A percentile compares a stretch with the other conserved stretches of the same genome.
phyloP scores from a whole-genome alignment of 2,888 invertebrate species.

The Tridacna crocea region DNA sequence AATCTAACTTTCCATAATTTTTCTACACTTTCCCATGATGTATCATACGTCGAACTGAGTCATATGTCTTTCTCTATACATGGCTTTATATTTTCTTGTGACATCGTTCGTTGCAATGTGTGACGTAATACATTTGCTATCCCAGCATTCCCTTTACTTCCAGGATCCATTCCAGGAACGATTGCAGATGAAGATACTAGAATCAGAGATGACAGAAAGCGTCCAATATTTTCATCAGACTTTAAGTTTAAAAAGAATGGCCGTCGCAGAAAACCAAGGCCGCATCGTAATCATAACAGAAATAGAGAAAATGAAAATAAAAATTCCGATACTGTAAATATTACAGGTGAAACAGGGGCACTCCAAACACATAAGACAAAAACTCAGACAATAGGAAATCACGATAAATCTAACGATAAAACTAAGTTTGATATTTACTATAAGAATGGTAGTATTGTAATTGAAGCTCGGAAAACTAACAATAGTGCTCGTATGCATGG shows the following conservation, averaged over 20 bases:
- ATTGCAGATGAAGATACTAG: slow-evolving; percentile 15
- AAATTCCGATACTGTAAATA: slow-evolving; percentile 8
- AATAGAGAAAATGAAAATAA: slow-evolving; percentile 8
- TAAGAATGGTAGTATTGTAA: slow-evolving; percentile 7
- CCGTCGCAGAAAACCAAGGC: slow-evolving; percentile 15
- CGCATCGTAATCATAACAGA: slow-evolving; percentile 13
- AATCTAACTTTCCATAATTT: neutral
- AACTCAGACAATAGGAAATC: neutral
- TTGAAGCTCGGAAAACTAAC: neutral
- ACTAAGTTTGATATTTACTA: neutral
- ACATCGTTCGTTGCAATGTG: neutral
- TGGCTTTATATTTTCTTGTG: neutral
- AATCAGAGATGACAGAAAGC: slow-evolving; percentile 28
- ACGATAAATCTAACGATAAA: neutral
- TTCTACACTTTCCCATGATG: neutral
- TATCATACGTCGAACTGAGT: neutral
- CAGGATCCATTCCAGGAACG: slow-evolving; percentile 22
- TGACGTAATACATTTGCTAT: slow-evolving; percentile 7
- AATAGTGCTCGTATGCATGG: slow-evolving; percentile 7
- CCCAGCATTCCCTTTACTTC: slow-evolving; percentile 19
- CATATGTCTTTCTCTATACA: neutral
- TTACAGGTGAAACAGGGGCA: slow-evolving; percentile 22
- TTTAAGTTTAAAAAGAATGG: slow-evolving; percentile 57
- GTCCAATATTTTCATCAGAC: slow-evolving; percentile 59
- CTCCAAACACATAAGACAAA: slow-evolving; percentile 7